Evolutionary conservation across 2,113 vertebrate genomes (phyloP), one percentile per base, ranked within the genome.

Genomic region (Atractosteus spatula): DNA sequence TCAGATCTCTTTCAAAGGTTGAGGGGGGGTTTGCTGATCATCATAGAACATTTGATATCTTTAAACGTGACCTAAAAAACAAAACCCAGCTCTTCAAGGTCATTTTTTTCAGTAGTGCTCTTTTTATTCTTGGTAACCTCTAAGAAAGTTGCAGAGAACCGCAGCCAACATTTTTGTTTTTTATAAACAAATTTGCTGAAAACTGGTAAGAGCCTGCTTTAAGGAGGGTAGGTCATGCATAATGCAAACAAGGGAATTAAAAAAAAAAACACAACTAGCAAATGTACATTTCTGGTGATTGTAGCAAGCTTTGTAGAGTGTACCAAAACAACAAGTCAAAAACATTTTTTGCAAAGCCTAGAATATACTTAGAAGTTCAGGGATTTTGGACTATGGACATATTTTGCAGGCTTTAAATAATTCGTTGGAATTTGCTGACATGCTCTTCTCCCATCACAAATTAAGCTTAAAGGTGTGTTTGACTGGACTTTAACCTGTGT

Each of bases 381-480:
- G 17, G 7, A 62, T 62, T 68, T 62, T 74, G 56, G 66, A 74
- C 72, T 74, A 68, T 68, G 72, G 55, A 54, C 57, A 11, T 68
- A 56, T 62, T 74, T 68, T 62, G 66, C 62, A 13, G 61, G 72
- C 16, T 45, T 3, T 12, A 14, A 55, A 73, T 64, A 11, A 59
- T 54, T 54, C 13, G 43, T 44, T 55, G 72, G 72, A 74, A 74
- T 68, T 74, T 61, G 56, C 72, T 43, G 57, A 74, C 56, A 12
- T 51, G 75, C 71, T 77, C 77, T 55, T 41, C 68, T 44, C 51
- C 42, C n/a, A 81, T 83, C 82, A 87, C 84, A 84, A 83, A 88
- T 89, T 88, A 88, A 86, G 86, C 86, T 87, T 81, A 82, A 84
- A 90, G 85, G 87, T 89, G 84, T 90, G 87, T 89, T 89, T 88